Conservation (phyloP, 2,888 invertebrate genomes). For the Stomorhina lunata region DNA sequence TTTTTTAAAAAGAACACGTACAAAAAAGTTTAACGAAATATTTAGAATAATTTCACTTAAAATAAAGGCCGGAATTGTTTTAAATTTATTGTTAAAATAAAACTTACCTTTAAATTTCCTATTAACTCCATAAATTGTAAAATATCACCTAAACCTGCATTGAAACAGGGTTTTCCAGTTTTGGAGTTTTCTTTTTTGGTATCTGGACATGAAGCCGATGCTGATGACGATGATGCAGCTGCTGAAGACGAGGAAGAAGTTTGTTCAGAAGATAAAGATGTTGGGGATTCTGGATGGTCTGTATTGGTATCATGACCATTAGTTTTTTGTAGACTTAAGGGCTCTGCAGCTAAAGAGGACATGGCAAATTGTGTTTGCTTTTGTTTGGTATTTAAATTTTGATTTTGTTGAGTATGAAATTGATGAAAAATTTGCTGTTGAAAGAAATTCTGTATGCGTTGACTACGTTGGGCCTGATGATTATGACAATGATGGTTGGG, state of each 20-base stretch:
- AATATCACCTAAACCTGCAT: slow-evolving; percentile 76
- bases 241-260: slow-evolving; percentile 57
- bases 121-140: slow-evolving; percentile 86
- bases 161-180: slow-evolving; percentile 76
- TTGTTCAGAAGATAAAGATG: too few species aligned
- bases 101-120: slow-evolving; percentile 85
- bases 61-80: too few species aligned
- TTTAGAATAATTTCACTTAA: too few species aligned
- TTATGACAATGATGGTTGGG: slow-evolving; percentile 60
- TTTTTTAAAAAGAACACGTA: background rate
- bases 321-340: slow-evolving; percentile 68
- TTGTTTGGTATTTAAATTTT: slow-evolving; percentile 70
- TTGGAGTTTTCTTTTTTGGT: slow-evolving; percentile 63
- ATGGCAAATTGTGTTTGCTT: slow-evolving; percentile 75
- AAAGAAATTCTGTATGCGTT: slow-evolving; percentile 71
- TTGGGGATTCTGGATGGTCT: slow-evolving; percentile 52
- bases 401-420: slow-evolving; percentile 71
- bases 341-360: slow-evolving; percentile 76
- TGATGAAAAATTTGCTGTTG: slow-evolving; percentile 68
- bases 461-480: slow-evolving; percentile 64
- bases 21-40: background rate
- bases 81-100: background rate
- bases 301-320: slow-evolving; percentile 38
- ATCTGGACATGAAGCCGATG: slow-evolving; percentile 57
- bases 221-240: slow-evolving; percentile 48